Conservation (phyloP, 2,113 vertebrate genomes). For the Rhea americana region DNA sequence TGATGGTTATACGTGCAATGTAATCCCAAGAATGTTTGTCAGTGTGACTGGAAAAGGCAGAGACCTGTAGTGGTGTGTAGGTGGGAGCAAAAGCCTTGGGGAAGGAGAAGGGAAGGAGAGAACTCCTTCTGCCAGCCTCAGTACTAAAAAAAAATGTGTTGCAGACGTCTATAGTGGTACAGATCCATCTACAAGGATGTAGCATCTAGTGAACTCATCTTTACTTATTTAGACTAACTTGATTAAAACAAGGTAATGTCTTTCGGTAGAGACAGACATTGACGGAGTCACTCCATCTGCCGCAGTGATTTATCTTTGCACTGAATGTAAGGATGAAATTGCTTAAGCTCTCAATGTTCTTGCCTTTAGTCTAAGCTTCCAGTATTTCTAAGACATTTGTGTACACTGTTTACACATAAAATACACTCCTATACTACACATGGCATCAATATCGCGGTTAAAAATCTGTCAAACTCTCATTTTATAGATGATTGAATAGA, state of each 20-base stretch:
- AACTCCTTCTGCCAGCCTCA: background rate
- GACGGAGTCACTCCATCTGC: background rate
- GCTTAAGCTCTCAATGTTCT: background rate
- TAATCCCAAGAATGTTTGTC: background rate
- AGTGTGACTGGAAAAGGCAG: background rate
- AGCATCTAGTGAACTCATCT: background rate
- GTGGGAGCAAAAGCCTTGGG: background rate
- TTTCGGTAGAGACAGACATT: background rate
- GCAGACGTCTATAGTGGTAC: background rate
- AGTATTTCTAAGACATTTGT: background rate
- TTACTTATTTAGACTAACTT: background rate
- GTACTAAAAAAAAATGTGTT: background rate
- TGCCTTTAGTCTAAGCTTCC: background rate
- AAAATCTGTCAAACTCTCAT: constrained; percentile 2
- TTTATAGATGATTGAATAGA: background rate
- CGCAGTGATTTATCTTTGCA: background rate
- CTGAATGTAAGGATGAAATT: background rate
- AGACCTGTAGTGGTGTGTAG: background rate
- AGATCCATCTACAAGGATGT: background rate
- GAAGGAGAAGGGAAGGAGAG: background rate
- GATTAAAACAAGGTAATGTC: background rate
- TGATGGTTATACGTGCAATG: background rate
- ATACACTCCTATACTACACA: background rate
- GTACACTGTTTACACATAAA: background rate
- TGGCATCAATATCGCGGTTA: background rate